Conservation (phyloP, 2,113 vertebrate genomes). For the Oreotragus oreotragus region DNA sequence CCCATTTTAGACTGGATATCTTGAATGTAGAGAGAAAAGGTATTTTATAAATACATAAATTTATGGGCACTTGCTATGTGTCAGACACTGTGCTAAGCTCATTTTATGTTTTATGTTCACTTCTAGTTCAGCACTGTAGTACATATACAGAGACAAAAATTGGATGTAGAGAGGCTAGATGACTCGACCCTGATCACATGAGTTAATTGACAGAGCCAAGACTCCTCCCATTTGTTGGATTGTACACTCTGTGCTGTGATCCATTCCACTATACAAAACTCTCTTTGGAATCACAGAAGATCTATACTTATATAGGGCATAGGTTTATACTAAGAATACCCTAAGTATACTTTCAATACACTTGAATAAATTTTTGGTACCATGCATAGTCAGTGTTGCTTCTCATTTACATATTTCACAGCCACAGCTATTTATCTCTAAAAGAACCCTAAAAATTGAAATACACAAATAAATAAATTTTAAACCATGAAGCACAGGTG, state of each 20-base stretch:
- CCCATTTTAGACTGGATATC: background rate
- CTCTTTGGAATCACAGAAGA: background rate
- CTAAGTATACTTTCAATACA: background rate
- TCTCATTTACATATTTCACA: background rate
- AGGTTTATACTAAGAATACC: background rate
- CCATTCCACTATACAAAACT: background rate
- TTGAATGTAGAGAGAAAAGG: background rate
- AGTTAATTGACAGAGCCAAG: background rate
- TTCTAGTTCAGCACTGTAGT: background rate
- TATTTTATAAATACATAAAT: background rate
- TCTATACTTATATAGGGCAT: background rate
- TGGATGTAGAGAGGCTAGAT: background rate
- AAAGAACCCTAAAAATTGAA: background rate
- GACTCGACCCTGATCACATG: background rate
- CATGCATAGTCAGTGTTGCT: background rate
- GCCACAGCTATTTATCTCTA: background rate
- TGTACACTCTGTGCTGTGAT: background rate
- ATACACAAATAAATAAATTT: background rate
- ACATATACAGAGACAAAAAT: background rate
- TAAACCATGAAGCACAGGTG: background rate
- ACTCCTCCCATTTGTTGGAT: background rate
- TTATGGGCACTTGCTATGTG: background rate
- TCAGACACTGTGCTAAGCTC: background rate
- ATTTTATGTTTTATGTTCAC: background rate
- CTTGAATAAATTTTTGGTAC: background rate